phyloP scores from a whole-genome alignment of 1,140 invertebrate species.

The Euwallacea fornicatus region DNA sequence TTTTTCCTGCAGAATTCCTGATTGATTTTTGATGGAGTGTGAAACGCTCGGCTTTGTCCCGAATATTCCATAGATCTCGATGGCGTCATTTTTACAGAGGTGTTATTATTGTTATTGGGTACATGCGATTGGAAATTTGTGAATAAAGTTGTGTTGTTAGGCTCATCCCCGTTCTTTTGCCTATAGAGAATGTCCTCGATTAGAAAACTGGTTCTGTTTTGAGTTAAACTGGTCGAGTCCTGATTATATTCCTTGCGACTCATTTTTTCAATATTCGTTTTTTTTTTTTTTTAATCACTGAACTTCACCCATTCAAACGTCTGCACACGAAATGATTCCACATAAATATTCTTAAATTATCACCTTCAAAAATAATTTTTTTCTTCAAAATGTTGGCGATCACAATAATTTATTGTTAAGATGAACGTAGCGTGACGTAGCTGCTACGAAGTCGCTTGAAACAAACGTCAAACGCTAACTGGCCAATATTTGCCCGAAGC shows the following conservation, averaged over 20 bases:
- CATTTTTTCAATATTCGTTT: constrained; percentile 12
- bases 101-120: not conserved
- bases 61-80: not conserved
- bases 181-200: constrained; percentile 81
- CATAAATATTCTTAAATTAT: not conserved
- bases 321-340: no score
- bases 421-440: not conserved
- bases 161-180: constrained; percentile 55
- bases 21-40: constrained; percentile 36
- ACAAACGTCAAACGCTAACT: constrained; percentile 44
- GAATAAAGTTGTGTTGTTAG: not conserved
- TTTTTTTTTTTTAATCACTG: not conserved
- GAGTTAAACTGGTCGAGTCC: constrained; percentile 38
- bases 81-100: not conserved
- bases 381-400: not conserved
- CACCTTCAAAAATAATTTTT: not conserved
- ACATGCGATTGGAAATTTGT: not conserved
- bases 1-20: constrained; percentile 23
- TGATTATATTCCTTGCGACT: constrained; percentile 31
- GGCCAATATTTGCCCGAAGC: constrained; percentile 34
- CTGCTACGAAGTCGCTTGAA: constrained; percentile 27
- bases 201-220: constrained; percentile 67
- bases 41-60: constrained; percentile 13
- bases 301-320: not conserved
- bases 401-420: constrained; percentile 6